phyloP scores from a whole-genome alignment of 1,140 invertebrate genomes.

The Drosophila simulans region DNA sequence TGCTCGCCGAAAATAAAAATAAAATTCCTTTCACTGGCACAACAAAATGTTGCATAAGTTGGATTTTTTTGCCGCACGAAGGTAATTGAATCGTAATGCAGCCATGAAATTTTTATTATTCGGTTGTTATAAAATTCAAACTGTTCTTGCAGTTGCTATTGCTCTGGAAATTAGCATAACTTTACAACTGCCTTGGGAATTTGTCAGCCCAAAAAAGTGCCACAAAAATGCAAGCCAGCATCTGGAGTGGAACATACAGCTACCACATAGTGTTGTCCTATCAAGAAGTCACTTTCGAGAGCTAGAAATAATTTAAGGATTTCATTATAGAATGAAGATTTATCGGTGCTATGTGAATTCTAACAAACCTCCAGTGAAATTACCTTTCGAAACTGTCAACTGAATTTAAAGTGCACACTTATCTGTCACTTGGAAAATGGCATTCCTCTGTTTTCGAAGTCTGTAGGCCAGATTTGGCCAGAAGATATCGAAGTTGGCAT shows the following conservation, averaged over 20 bases:
- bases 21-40: constrained; percentile 26
- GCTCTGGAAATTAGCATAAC: constrained; percentile 60
- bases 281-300: not conserved
- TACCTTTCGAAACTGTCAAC: not conserved
- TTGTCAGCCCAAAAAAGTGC: constrained; percentile 30
- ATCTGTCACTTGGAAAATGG: constrained; percentile 2
- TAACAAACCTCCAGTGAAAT: not conserved
- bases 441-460: not conserved
- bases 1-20: constrained; percentile 14
- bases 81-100: constrained; percentile 74
- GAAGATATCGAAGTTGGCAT: constrained; percentile 20
- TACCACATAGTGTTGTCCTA: not conserved
- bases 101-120: constrained; percentile 61
- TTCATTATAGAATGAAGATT: not conserved
- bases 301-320: too few relatives aligned
- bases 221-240: constrained; percentile 23
- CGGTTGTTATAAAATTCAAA: constrained; percentile 68
- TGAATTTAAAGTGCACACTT: not conserved
- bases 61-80: constrained; percentile 10
- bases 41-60: constrained; percentile 45
- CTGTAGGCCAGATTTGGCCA: not conserved
- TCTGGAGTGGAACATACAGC: constrained; percentile 13
- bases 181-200: constrained; percentile 70
- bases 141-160: constrained; percentile 13
- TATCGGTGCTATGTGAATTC: not conserved